phyloP scores from a whole-genome alignment of 2,888 invertebrate genomes.

The Drosophila anomalipes region DNA sequence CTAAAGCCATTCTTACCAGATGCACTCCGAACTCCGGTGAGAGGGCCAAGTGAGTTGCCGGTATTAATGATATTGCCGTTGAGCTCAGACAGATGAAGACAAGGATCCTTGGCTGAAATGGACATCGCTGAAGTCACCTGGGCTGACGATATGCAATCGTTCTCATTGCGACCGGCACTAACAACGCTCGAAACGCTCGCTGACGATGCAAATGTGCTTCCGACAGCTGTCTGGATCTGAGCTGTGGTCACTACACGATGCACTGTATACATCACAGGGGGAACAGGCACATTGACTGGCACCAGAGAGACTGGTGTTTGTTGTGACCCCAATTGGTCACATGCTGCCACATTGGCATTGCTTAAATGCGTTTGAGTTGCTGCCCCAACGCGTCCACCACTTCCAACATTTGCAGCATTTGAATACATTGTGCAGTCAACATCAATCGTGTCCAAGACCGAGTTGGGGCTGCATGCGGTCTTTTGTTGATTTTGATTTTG shows the following conservation, averaged over 20 bases:
- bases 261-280: constrained; percentile 85
- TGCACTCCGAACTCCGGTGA: constrained; percentile 75
- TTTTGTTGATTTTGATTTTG: constrained; percentile 61
- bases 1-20: constrained; percentile 71
- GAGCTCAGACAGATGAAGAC: constrained; percentile 51
- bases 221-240: constrained; percentile 84
- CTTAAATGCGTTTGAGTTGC: constrained; percentile 83
- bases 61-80: constrained; percentile 58
- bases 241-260: constrained; percentile 85
- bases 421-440: constrained; percentile 77
- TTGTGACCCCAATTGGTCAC: constrained; percentile 57
- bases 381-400: constrained; percentile 75
- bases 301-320: constrained; percentile 64
- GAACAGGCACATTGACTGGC: constrained; percentile 73
- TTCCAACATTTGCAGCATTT: constrained; percentile 58
- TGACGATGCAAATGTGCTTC: constrained; percentile 84
- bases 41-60: constrained; percentile 51
- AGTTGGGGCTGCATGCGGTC: constrained; percentile 49
- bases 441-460: constrained; percentile 72
- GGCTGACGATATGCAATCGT: constrained; percentile 69
- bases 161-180: constrained; percentile 82
- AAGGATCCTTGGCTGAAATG: constrained; percentile 63
- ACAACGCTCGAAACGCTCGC: constrained; percentile 85
- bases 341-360: constrained; percentile 51
- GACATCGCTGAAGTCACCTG: constrained; percentile 69